Evolutionary conservation across 2,113 vertebrate genomes (phyloP).

Genomic region (Bubo blakistoni): DNA sequence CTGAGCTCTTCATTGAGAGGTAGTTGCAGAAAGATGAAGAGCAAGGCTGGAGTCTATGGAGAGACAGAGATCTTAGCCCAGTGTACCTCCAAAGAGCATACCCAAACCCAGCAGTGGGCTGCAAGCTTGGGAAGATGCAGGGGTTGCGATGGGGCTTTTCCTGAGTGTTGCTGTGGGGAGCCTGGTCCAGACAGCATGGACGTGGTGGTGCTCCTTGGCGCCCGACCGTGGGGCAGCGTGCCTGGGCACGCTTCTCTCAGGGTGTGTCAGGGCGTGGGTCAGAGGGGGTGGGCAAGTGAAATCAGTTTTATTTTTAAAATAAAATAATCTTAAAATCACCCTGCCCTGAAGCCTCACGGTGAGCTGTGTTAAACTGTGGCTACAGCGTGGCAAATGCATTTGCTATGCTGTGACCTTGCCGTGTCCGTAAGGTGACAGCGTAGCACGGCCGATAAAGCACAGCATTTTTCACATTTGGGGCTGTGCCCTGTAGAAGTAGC

Average conservation of each 20-base stretch:
- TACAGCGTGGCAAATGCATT: background rate
- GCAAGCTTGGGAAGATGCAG: background rate
- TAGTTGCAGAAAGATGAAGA: background rate
- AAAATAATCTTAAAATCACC: background rate
- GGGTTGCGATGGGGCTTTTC: background rate
- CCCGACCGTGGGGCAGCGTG: fast-evolving
- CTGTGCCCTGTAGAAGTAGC: background rate
- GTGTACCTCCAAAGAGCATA: background rate
- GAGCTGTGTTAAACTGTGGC: background rate
- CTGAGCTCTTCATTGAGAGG: background rate
- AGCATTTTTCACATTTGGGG: background rate
- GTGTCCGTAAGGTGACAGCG: fast-evolving
- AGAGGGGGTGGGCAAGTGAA: fast-evolving
- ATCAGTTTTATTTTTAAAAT: background rate
- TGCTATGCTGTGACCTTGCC: background rate
- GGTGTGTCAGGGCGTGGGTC: fast-evolving
- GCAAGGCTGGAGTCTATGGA: background rate
- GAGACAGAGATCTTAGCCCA: background rate
- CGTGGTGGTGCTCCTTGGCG: fast-evolving
- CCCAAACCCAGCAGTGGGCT: background rate
- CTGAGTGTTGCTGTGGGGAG: background rate
- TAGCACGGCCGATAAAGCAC: fast-evolving
- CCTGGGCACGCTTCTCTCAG: fast-evolving
- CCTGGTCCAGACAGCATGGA: fast-evolving
- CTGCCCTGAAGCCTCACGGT: background rate